Conservation (phyloP, 2,113 vertebrate species). For the Gracilinanus agilis region DNA sequence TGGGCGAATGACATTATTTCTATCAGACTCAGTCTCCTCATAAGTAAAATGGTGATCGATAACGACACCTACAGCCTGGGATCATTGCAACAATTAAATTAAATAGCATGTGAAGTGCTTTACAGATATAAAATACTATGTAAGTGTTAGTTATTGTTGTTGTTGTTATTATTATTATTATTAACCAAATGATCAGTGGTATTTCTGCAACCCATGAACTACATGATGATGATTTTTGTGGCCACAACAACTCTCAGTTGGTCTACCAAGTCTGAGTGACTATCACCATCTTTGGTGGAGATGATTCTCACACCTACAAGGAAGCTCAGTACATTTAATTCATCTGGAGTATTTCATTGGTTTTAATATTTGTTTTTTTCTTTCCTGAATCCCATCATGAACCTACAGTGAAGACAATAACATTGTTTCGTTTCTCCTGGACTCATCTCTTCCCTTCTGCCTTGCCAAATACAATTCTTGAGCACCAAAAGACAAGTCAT, state of each 20-base stretch:
- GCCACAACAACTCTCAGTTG: neutral
- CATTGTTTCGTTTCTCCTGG: neutral
- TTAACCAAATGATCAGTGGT: neutral
- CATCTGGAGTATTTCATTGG: neutral
- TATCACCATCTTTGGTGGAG: neutral
- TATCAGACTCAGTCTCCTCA: neutral
- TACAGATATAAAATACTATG: neutral
- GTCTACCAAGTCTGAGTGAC: neutral
- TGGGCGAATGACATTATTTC: neutral
- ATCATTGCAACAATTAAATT: neutral
- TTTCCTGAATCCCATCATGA: neutral
- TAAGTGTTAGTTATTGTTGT: neutral
- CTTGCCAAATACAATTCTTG: conserved; percentile 27
- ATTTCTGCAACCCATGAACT: neutral
- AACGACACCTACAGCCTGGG: neutral
- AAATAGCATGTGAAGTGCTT: neutral
- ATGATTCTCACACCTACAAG: neutral
- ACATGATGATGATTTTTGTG: neutral
- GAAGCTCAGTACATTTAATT: neutral
- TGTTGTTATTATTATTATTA: neutral
- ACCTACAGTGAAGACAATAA: neutral
- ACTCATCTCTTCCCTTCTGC: neutral
- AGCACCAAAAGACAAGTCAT: neutral
- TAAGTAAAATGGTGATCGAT: neutral
- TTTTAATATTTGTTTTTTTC: neutral